A percentile compares a stretch with the other conserved stretches of the same genome.
phyloP scores from a whole-genome alignment of 2,113 vertebrate species.

The Carassius auratus region DNA sequence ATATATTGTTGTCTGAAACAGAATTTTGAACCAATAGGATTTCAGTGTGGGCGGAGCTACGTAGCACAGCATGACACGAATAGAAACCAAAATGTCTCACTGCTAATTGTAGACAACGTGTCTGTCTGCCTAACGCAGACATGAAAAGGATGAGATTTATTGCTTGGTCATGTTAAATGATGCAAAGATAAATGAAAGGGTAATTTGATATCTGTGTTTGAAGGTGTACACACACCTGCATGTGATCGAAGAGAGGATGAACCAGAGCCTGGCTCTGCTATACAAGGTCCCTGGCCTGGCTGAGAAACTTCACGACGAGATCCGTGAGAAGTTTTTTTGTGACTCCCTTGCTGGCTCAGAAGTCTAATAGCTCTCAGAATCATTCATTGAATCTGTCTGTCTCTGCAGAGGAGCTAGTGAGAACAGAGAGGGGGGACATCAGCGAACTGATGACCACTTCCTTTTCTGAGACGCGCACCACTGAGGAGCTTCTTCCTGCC shows the following conservation, averaged over 20 bases:
- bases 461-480: conserved; percentile 82
- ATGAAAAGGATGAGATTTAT: neutral
- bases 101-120: neutral
- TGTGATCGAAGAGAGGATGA: conserved; percentile 90
- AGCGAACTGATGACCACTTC: conserved; percentile 84
- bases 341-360: neutral
- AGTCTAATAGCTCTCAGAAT: neutral
- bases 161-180: neutral
- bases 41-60: neutral
- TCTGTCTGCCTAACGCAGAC: neutral
- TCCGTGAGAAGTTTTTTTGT: conserved; percentile 74
- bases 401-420: conserved; percentile 78
- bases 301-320: conserved; percentile 82
- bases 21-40: neutral
- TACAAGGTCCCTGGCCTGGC: conserved; percentile 84
- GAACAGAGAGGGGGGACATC: conserved; percentile 79
- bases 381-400: neutral
- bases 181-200: neutral
- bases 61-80: neutral
- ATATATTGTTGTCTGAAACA: neutral
- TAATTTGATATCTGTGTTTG: neutral
- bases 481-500: conserved; percentile 80
- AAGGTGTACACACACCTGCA: conserved; percentile 91
- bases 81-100: neutral
- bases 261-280: conserved; percentile 87